These are phyloP conservation scores for Quadroppia sp. DNA, from an alignment of 2,888 invertebrate species.

Conservation along the genomic window DNA sequence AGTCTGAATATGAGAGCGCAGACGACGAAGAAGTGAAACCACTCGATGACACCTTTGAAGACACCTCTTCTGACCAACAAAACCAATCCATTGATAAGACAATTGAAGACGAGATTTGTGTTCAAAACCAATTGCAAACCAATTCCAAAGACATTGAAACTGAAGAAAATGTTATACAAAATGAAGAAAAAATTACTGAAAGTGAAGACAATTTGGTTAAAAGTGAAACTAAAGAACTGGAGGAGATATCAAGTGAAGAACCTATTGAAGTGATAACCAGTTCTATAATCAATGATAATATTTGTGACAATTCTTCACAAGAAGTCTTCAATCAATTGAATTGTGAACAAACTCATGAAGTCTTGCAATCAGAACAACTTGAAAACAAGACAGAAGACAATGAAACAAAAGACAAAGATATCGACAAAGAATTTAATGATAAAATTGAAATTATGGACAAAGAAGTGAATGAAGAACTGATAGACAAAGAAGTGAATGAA, in stretches of 20 bases:
- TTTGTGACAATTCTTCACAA: background rate
- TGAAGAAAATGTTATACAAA: background rate
- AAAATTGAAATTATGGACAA: background rate
- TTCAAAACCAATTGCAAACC: background rate
- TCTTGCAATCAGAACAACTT: background rate
- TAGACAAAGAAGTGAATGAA: slow-evolving; percentile 23
- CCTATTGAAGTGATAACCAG: too few relatives aligned
- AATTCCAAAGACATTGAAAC: background rate
- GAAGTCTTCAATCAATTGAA: slow-evolving; percentile 37
- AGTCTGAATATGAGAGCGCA: slow-evolving; percentile 52
- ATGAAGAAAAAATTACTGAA: background rate
- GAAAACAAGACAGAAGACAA: slow-evolving; percentile 4
- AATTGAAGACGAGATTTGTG: background rate
- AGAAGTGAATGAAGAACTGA: background rate
- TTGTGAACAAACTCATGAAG: slow-evolving; percentile 42
- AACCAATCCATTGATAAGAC: background rate
- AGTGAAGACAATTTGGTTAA: too few relatives aligned
- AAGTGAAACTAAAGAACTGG: too few relatives aligned
- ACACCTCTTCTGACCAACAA: slow-evolving; percentile 9
- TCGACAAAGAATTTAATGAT: too few relatives aligned
- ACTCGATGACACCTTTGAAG: slow-evolving; percentile 39
- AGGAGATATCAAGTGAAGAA: too few relatives aligned
- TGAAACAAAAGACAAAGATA: background rate
- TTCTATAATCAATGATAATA: too few relatives aligned
- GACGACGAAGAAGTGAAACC: slow-evolving; percentile 48